Percentiles rank a stretch among this genome's conserved stretches.
These are phyloP conservation scores for Smutsia temminckii DNA, from an alignment of 2,797 vertebrate species.

Conservation along the genomic window DNA sequence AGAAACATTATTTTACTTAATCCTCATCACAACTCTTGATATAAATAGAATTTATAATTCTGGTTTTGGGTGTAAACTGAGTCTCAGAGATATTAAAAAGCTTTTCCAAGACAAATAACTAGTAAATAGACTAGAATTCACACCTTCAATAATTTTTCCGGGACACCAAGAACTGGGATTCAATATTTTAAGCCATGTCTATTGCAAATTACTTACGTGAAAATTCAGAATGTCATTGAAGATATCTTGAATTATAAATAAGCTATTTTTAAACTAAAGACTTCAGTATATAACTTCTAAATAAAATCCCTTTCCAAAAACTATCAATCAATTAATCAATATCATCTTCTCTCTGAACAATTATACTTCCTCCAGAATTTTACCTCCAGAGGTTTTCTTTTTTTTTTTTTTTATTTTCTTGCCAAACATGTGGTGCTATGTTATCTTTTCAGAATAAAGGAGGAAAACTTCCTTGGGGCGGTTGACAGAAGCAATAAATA, in stretches of 20 bases:
- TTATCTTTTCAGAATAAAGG: not conserved
- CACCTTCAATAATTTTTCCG: not conserved
- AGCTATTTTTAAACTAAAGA: not conserved
- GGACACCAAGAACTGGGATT: not conserved
- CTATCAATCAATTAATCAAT: not conserved
- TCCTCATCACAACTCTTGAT: not conserved
- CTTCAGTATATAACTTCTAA: not conserved
- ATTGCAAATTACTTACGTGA: not conserved
- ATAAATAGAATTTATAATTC: not conserved
- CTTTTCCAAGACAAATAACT: not conserved
- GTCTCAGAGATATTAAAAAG: not conserved
- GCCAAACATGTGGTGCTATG: not conserved
- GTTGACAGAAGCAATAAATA: slow-evolving; percentile 2
- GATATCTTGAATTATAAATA: not conserved
- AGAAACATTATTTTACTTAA: not conserved
- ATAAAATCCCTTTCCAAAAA: not conserved
- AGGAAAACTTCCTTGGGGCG: not conserved
- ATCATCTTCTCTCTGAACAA: not conserved
- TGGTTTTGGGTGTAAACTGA: not conserved
- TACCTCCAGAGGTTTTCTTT: not conserved
- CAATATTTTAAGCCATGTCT: not conserved
- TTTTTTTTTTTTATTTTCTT: not conserved
- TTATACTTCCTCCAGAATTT: not conserved
- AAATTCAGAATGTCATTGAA: not conserved
- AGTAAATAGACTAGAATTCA: not conserved